Evolutionary conservation across 1,140 invertebrate species (phyloP), one percentile per base, ranked within the genome.

Genomic region (Drosophila sulfurigaster): DNA sequence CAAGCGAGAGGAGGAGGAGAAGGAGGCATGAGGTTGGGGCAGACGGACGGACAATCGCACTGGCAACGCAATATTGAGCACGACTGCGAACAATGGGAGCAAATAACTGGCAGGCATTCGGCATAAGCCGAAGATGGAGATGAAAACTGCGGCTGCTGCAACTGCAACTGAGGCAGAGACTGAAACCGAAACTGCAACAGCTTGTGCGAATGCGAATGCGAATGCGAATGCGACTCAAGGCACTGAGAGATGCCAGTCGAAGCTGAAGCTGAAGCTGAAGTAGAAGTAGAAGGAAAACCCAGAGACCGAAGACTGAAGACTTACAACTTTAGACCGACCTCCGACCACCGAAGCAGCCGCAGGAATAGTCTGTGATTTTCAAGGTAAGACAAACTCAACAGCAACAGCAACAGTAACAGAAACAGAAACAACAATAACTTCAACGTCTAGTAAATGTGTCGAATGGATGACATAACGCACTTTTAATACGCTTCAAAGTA

Each of bases 81-180:
- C 85, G 85, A 88, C 85, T 81, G 74, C 78, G 77, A 89, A 88
- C 85, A 88, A 88, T 88, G 85, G 85, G 85, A 88, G 85, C 85
- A 88, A 88, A 88, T 89, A 88, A 85, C 86, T 88, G 81, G 81
- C 81, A 81, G 81, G 86, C 85, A 89, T 83, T 75, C 78, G 83
- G 69, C 64, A 69, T 62, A 30, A 69, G 75, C 64, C 70, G 64
- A 67, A 73, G 70, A 67, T 54, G 69, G 69, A 65, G 54, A 49
- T 62, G 58, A 13, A 46, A 43, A 32, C 25, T 10, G n/a, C 28
- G 35, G 5, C 11, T 2, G 2, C 15, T 11, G 41, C 35, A 10
- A 38, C 35, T 38, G 7, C 8, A 10, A 38, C 35, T 38, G 35
- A 8, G 35, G 10, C 13, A 11, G 11, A 41, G 48, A n/a, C 25